Conservation (phyloP, 2,888 invertebrate species). For the Caenorhabditis wallacei region DNA sequence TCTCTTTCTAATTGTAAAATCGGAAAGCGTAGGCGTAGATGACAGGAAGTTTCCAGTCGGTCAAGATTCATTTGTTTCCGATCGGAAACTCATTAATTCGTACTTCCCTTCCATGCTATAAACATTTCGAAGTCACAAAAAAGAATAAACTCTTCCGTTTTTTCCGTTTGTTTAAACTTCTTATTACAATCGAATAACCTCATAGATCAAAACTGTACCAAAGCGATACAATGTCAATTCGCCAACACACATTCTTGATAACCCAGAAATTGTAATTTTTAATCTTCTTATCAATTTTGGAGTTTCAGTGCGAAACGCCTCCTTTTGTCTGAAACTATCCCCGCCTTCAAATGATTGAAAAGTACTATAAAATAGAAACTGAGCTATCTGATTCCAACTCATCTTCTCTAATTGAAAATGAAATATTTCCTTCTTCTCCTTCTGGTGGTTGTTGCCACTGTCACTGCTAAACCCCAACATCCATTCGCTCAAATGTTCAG, state of each 20-base stretch:
- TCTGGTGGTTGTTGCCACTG: slow-evolving; percentile 1
- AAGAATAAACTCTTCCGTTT: background rate
- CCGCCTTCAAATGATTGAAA: background rate
- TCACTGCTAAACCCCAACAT: slow-evolving; percentile 15
- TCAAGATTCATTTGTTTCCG: background rate
- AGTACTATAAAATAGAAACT: slow-evolving; percentile 12
- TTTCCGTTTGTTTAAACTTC: background rate
- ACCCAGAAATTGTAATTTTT: background rate
- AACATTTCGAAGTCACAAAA: too few species aligned
- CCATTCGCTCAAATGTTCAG: slow-evolving; percentile 1
- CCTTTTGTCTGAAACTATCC: slow-evolving; percentile 6
- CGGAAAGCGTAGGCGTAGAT: background rate
- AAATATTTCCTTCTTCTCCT: background rate
- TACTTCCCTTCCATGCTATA: background rate
- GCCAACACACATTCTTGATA: background rate
- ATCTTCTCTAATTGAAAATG: background rate
- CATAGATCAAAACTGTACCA: slow-evolving; percentile 2
- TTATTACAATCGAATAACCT: slow-evolving; percentile 2
- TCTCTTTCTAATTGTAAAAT: background rate
- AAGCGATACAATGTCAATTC: slow-evolving; percentile 16
- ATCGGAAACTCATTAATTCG: background rate
- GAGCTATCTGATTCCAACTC: background rate
- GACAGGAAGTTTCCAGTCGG: background rate
- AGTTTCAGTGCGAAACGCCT: slow-evolving; percentile 7
- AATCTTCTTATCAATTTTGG: slow-evolving; percentile 12